Base-by-base conservation (phyloP, 2,113 vertebrate species). In the Tachysurus fulvidraco region DNA sequence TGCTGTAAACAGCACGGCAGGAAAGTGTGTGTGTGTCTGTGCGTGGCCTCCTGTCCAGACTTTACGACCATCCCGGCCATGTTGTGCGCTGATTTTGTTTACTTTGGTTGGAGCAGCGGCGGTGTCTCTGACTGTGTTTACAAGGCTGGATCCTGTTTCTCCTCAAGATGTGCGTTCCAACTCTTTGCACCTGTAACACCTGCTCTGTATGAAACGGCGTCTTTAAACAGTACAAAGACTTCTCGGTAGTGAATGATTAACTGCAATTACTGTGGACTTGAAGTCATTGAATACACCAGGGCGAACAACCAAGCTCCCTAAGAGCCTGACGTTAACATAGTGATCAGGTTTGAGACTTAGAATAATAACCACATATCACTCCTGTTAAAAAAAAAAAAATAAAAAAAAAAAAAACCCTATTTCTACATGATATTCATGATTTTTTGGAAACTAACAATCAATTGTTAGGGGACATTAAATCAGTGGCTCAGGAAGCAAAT, bases 81-180 rank as follows among this genome's bases (percentile, higher is more conserved):
- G 84, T 88, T 84, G 67, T 86, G 28, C 44, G 81, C 69, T 21
- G 55, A 67, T 62, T 57, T 54, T 86, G 87, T 86, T 90, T 90
- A 88, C 87, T 84, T 69, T 54, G 69, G 69, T 81, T 55, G 30
- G n/a, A 71, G 80, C 64, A 25, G 41, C 46, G 55, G 12, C 69
- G 76, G 44, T 65, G 60, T 17, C 64, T 41, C 41, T 64, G 65
- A 74, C 44, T 59, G 41, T 83, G 67, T 64, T 87, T 87, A 87
- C 67, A 82, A n/a, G n/a, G 80, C 79, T 50, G 71, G 69, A 85
- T 76, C 76, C 44, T 25, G 62, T n/a, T 10, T 76, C 57, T 73
- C n/a, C n/a, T n/a, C n/a, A n/a, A n/a, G n/a, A n/a, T n/a, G n/a
- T n/a, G n/a, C n/a, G n/a, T n/a, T n/a, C n/a, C n/a, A n/a, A n/a